Conservation (phyloP, 2,888 invertebrate genomes). For the Cataglyphis livida region DNA sequence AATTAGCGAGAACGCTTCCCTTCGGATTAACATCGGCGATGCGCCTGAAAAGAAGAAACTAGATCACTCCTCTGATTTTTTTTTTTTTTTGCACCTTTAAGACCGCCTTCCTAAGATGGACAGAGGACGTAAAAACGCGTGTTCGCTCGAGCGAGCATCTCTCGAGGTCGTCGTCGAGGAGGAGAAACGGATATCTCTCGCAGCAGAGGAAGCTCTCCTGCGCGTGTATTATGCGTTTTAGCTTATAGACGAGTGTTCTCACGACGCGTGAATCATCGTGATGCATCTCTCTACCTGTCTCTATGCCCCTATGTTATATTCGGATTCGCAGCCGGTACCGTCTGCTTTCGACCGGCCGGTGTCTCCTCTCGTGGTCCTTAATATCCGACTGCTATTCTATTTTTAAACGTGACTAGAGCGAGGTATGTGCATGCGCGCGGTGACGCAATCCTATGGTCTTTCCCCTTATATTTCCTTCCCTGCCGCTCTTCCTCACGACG, state of each 20-base stretch:
- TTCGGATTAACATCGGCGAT: background rate
- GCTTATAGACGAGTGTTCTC: constrained; percentile 10
- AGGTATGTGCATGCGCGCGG: constrained; percentile 79
- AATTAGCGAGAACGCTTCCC: background rate
- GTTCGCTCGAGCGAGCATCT: constrained; percentile 44
- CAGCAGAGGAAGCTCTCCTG: constrained; percentile 60
- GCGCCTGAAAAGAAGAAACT: constrained; percentile 30
- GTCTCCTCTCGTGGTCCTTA: constrained; percentile 73
- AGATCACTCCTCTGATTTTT: background rate
- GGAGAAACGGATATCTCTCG: constrained; percentile 55
- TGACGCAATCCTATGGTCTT: constrained; percentile 84
- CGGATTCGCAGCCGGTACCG: constrained; percentile 42
- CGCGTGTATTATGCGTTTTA: constrained; percentile 39
- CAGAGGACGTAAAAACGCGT: constrained; percentile 69
- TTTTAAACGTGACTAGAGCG: constrained; percentile 84
- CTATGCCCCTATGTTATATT: constrained; percentile 40
- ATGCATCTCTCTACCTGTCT: constrained; percentile 26
- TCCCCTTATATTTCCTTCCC: constrained; percentile 74
- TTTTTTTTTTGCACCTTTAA: constrained; percentile 32
- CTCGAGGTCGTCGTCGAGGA: constrained; percentile 38
- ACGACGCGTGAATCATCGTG: constrained; percentile 63
- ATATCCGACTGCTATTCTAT: constrained; percentile 81
- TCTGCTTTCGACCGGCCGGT: constrained; percentile 9
- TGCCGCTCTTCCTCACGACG: constrained; percentile 55
- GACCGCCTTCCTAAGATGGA: constrained; percentile 72